phyloP scores from a whole-genome alignment of 1,140 invertebrate species.

The Procambarus virginalis region DNA sequence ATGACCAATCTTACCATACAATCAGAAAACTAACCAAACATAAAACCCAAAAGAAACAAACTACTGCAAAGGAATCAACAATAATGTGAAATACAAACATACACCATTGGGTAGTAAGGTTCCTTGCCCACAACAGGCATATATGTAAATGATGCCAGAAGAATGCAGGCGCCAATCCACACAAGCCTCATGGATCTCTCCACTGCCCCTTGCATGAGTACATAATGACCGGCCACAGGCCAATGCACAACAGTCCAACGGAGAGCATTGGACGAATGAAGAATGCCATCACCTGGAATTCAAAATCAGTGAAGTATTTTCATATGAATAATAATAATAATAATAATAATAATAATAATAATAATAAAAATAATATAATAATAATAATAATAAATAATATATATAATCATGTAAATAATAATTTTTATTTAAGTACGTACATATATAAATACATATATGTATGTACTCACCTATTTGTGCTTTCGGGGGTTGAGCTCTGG shows the following conservation, averaged over 20 bases:
- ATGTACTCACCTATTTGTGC: too few species aligned
- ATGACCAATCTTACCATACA: neutral
- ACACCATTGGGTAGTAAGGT: constrained; percentile 59
- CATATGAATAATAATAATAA: too few species aligned
- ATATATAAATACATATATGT: too few species aligned
- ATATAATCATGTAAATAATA: too few species aligned
- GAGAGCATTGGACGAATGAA: constrained; percentile 53
- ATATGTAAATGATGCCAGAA: constrained; percentile 62
- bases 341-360: too few species aligned
- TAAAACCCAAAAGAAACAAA: neutral
- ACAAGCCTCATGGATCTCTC: constrained; percentile 54
- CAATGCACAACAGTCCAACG: constrained; percentile 53
- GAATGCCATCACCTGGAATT: constrained; percentile 54
- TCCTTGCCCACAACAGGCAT: constrained; percentile 64
- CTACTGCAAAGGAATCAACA: neutral
- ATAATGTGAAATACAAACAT: neutral
- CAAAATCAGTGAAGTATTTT: too few species aligned
- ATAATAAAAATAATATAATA: too few species aligned
- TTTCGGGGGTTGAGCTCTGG: too few species aligned
- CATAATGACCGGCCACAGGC: constrained; percentile 59
- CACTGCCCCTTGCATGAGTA: constrained; percentile 46
- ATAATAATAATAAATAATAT: too few species aligned
- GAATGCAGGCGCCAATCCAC: constrained; percentile 56
- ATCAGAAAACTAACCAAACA: too few species aligned
- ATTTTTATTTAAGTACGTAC: too few species aligned